phyloP scores from a whole-genome alignment of 2,888 invertebrate genomes.

The Argynnis bischoffii region DNA sequence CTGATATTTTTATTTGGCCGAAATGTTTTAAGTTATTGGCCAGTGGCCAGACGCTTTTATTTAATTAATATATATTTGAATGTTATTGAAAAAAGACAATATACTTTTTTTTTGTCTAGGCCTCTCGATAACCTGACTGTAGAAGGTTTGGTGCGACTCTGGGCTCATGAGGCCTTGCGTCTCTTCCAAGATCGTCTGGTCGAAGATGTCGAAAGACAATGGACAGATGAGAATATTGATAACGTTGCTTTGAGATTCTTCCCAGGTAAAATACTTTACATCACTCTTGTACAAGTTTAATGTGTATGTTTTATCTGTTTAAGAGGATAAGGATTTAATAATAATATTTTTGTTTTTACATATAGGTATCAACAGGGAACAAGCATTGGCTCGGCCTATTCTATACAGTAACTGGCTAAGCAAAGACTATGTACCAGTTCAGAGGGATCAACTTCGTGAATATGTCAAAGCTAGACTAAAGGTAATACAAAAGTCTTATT shows the following conservation, averaged over 20 bases:
- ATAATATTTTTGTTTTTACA: constrained; percentile 14
- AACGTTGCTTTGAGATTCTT: constrained; percentile 96
- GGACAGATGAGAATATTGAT: constrained; percentile 99
- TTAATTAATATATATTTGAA: too few species aligned
- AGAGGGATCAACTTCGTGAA: constrained; percentile 95
- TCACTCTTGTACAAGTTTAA: neutral
- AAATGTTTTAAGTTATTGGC: too few species aligned
- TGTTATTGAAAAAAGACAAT: too few species aligned
- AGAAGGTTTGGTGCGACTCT: constrained; percentile 97
- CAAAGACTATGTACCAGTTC: constrained; percentile 98
- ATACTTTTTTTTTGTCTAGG: constrained; percentile 61
- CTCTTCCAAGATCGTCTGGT: constrained; percentile 98
- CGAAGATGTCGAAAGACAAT: constrained; percentile 95
- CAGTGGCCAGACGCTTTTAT: too few species aligned
- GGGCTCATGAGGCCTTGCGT: constrained; percentile 99
- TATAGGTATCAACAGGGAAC: constrained; percentile 90
- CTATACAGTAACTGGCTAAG: constrained; percentile 99
- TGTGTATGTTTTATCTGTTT: neutral
- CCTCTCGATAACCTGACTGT: constrained; percentile 95
- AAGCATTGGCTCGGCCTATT: constrained; percentile 95
- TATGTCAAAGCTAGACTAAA: constrained; percentile 98
- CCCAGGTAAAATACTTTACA: constrained; percentile 81
- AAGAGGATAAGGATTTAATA: too few species aligned
- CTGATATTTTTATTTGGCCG: neutral
- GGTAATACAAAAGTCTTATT: constrained; percentile 65